Evolutionary conservation across 2,797 vertebrate genomes (phyloP), one percentile per base, ranked within the genome.

Genomic region (Danio aesculapii): DNA sequence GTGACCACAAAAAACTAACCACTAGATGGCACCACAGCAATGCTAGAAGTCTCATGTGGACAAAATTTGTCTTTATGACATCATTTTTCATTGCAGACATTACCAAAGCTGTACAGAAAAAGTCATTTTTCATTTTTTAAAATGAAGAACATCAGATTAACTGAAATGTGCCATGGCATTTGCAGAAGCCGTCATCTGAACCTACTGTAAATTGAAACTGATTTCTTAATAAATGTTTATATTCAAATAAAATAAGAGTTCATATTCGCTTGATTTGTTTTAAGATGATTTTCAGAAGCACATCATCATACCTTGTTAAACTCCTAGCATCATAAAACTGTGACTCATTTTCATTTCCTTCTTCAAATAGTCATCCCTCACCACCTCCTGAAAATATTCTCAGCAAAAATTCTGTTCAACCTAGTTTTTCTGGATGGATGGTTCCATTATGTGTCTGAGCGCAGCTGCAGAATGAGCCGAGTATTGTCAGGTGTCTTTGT

Each of bases 11-110:
- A 30, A 30, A 30, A 53, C 16, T 41, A 17, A 80, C 81, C 83
- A 81, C 83, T 83, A 86, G 85, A 78, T 83, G 81, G 83, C 53
- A 80, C 44, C 16, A 71, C 67, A 69, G 73, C 39, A 21, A 77
- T 69, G 10, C 9, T 30, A 13, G 4, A 41, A 47, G 44, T 52
- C 12, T 49, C 30, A 63, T 2, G 53, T 55, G 52, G 13, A 4
- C 46, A 17, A 49, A 46, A 5, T 53, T 64, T 41, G 59, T 9
- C 11, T 71, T 55, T 9, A 58, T 77, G 81, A 77, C 46, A 78
- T 78, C 75, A 73, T 74, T 14, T 53, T 62, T 43, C 49, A 73
- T 30, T 3, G 68, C 53, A 70, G 63, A 78, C 52, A 66, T 73
- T 19, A 52, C 53, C 41, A 73, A 41, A 63, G 8, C 17, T 55